Evolutionary conservation across 2,888 invertebrate genomes (phyloP).

Genomic region (Pandemis heparana): DNA sequence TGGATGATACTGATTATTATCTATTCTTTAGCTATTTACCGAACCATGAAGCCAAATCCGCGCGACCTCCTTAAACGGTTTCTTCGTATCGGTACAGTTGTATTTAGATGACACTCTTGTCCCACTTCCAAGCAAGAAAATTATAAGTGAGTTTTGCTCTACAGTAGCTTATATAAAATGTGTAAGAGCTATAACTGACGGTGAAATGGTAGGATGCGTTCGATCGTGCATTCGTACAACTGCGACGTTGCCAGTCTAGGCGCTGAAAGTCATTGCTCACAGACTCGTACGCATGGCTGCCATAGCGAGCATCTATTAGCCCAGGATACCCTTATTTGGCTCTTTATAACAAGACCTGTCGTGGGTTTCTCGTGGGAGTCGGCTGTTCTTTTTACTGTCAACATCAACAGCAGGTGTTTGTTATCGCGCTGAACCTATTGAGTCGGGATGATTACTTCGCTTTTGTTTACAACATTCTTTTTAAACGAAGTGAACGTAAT

Average conservation of each 20-base stretch:
- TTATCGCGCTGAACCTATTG: conserved; percentile 41
- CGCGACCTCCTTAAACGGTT: conserved; percentile 63
- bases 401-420: conserved; percentile 45
- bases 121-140: conserved; percentile 41
- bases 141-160: conserved; percentile 29
- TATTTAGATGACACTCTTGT: conserved; percentile 45
- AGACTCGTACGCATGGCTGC: conserved; percentile 57
- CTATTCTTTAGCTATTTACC: conserved; percentile 55
- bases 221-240: conserved; percentile 57
- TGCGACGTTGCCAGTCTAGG: conserved; percentile 77
- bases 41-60: conserved; percentile 58
- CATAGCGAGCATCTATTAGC: conserved; percentile 57
- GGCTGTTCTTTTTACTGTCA: conserved; percentile 56
- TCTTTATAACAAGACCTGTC: conserved; percentile 55
- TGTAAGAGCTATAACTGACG: conserved; percentile 51
- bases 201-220: conserved; percentile 72
- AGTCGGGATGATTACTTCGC: conserved; percentile 52
- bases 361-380: conserved; percentile 68
- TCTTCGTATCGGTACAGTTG: conserved; percentile 46
- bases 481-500: conserved; percentile 50
- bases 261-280: conserved; percentile 80
- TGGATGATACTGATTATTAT: conserved; percentile 30
- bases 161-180: conserved; percentile 49
- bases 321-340: conserved; percentile 68
- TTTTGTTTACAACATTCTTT: conserved; percentile 61